phyloP scores from a whole-genome alignment of 2,113 vertebrate genomes.

The Amblyopsis rosae region DNA sequence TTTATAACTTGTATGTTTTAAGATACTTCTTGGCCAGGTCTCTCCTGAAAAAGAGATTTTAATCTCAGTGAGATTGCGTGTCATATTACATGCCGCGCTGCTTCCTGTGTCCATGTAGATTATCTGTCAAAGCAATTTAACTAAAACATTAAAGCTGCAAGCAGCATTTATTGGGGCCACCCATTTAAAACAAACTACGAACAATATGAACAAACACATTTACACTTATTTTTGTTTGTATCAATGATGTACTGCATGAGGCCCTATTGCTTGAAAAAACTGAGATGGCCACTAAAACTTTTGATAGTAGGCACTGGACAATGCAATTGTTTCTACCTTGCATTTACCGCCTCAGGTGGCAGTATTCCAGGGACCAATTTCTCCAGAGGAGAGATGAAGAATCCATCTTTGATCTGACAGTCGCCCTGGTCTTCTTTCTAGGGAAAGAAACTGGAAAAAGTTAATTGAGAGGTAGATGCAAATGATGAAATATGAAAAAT shows the following conservation, averaged over 20 bases:
- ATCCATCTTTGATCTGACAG: slow-evolving; percentile 90
- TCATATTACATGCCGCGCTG: no score
- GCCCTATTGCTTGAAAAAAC: no score
- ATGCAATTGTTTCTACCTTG: slow-evolving; percentile 77
- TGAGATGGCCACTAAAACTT: neutral
- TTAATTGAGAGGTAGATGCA: neutral
- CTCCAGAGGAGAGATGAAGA: slow-evolving; percentile 93
- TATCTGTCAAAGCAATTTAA: slow-evolving; percentile 79
- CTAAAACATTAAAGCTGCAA: neutral
- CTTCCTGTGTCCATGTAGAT: slow-evolving; percentile 92
- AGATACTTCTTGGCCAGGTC: no score
- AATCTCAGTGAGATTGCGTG: no score
- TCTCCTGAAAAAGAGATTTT: no score
- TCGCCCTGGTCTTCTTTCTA: slow-evolving; percentile 90
- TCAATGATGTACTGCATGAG: no score
- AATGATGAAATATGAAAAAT: no score
- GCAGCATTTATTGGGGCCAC: no score
- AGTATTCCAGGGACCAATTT: slow-evolving; percentile 91
- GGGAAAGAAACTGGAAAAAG: slow-evolving; percentile 21
- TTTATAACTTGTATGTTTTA: no score
- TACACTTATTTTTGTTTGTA: no score
- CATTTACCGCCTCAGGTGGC: slow-evolving; percentile 84
- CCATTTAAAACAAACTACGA: no score
- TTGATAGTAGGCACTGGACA: neutral
- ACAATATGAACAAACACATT: no score